phyloP scores from a whole-genome alignment of 2,888 invertebrate species.

The Abrostola tripartita region DNA sequence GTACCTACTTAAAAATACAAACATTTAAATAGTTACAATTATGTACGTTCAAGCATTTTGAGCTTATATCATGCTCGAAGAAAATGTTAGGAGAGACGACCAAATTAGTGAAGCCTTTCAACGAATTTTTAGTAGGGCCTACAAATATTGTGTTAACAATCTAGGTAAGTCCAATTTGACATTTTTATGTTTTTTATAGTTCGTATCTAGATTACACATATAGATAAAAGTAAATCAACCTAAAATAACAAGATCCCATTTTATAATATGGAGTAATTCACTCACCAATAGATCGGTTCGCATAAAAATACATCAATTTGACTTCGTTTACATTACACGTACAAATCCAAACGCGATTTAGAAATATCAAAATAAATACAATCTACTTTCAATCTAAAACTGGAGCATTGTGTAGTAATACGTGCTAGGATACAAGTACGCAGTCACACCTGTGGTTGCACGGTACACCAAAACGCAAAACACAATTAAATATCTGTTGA shows the following conservation, averaged over 20 bases:
- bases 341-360: slow-evolving; percentile 24
- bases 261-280: slow-evolving; percentile 36
- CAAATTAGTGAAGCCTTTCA: too few species aligned
- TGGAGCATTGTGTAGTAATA: slow-evolving; percentile 18
- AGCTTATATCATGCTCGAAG: too few species aligned
- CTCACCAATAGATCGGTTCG: slow-evolving; percentile 18
- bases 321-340: slow-evolving; percentile 34
- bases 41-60: too few species aligned
- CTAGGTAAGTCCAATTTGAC: too few species aligned
- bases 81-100: too few species aligned
- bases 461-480: not conserved
- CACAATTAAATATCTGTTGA: too few species aligned
- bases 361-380: slow-evolving; percentile 34
- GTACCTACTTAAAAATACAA: too few species aligned
- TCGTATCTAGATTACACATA: too few species aligned
- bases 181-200: slow-evolving; percentile 11
- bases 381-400: slow-evolving; percentile 2
- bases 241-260: slow-evolving; percentile 29
- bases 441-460: not conserved
- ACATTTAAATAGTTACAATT: too few species aligned
- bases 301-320: slow-evolving; percentile 37
- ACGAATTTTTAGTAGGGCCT: too few species aligned
- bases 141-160: too few species aligned
- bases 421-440: slow-evolving; percentile 1
- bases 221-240: slow-evolving; percentile 24